Evolutionary conservation across 2,797 vertebrate genomes (phyloP), one percentile per base, ranked within the genome.

Genomic region (Hephaestus fuliginosus): DNA sequence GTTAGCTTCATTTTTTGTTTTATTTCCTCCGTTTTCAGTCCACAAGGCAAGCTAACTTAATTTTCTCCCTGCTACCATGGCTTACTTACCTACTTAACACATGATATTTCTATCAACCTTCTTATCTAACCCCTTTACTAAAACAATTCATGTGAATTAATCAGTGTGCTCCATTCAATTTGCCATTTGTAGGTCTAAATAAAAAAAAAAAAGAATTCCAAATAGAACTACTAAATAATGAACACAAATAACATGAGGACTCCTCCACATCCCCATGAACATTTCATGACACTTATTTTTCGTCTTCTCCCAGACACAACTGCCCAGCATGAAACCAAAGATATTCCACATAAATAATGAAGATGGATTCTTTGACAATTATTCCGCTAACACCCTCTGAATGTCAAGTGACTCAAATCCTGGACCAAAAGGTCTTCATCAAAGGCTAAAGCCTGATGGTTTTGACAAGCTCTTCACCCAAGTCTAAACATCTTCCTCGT

Each of bases 401-500:
- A 87, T 88, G 86, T 86, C 79, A 90, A 91, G 87, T 87, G 87
- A 88, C 83, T 86, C 61, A 30, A 76, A 78, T 82, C 65, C 70
- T 85, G 81, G 78, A 88, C 82, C 79, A 65, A 85, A 79, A 88
- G 86, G 83, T 89, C 76, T 82, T 74, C 74, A 82, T 89, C 87
- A 89, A 87, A 89, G 56, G 17, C 79, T 88, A 90, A 91, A 92
- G 79, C 84, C 87, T 91, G 74, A 91, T 89, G 81, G 28, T 81
- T 80, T 73, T 91, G 86, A 93, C 92, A 93, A 83, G 86, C 74
- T 86, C 80, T 80, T 76, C 4, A 14, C 58, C 83, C 62, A 58
- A 92, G 87, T 88, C 82, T 85, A 90, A 92, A 92, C 88, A 90
- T 90, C 89, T 91, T 89, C 86, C 86, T 91, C 83, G 76, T 90